Conservation (phyloP, 2,888 invertebrate genomes). For the Seladonia tumulorum region DNA sequence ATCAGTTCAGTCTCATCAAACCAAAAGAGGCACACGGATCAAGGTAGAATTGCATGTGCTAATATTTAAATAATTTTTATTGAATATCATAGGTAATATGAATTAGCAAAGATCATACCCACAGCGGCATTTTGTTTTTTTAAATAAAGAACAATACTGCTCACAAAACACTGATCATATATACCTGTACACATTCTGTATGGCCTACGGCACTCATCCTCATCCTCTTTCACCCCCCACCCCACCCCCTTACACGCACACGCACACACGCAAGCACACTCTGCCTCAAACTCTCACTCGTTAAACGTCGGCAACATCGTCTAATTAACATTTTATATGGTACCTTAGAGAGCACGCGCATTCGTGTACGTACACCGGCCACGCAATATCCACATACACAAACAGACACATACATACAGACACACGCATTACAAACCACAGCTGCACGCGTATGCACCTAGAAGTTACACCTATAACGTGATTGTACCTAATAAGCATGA, state of each 20-base stretch:
- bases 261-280: background rate
- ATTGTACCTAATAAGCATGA: constrained; percentile 63
- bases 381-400: constrained; percentile 42
- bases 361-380: constrained; percentile 33
- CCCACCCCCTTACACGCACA: background rate
- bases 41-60: constrained; percentile 48
- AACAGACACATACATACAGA: constrained; percentile 22
- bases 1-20: background rate
- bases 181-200: constrained; percentile 50
- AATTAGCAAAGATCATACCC: constrained; percentile 62
- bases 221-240: background rate
- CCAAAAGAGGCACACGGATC: background rate
- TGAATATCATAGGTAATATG: constrained; percentile 64
- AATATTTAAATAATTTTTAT: constrained; percentile 66
- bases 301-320: constrained; percentile 35
- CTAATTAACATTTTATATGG: constrained; percentile 57
- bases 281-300: background rate
- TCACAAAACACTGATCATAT: constrained; percentile 62
- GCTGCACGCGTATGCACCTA: constrained; percentile 67
- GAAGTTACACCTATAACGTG: constrained; percentile 62
- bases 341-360: constrained; percentile 57
- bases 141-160: constrained; percentile 64
- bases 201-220: constrained; percentile 39
- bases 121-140: constrained; percentile 55
- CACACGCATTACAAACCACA: constrained; percentile 50